Percentiles rank a stretch among this genome's conserved stretches.
These are phyloP conservation scores for Petrocephalus microphthalmus DNA, from an alignment of 2,113 vertebrate genomes.

Conservation along the genomic window DNA sequence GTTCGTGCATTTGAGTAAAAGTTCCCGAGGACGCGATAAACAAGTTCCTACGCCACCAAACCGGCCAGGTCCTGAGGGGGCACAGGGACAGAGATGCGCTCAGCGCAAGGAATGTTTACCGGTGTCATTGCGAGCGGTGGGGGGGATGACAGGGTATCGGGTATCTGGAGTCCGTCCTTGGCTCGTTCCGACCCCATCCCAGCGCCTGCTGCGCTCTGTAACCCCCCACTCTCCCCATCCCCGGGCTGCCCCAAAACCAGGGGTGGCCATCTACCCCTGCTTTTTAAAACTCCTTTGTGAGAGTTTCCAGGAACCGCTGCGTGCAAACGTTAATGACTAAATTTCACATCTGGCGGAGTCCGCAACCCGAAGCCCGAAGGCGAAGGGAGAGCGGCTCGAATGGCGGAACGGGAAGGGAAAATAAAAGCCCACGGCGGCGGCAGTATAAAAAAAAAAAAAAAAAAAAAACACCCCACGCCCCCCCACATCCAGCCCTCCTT, in stretches of 20 bases:
- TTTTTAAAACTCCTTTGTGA: background rate
- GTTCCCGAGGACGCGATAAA: constrained; percentile 2
- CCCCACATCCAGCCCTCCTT: constrained; percentile 33
- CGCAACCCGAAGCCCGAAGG: background rate
- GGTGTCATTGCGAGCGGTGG: constrained; percentile 34
- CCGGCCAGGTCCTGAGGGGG: background rate
- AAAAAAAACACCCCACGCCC: background rate
- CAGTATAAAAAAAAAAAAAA: background rate
- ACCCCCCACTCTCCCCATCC: background rate
- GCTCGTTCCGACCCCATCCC: constrained; percentile 1
- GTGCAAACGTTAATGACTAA: background rate
- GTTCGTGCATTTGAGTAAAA: constrained; percentile 7
- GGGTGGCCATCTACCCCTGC: background rate
- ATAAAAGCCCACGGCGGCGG: background rate
- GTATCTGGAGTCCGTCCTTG: constrained; percentile 25
- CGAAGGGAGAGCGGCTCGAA: background rate
- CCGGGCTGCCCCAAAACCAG: background rate
- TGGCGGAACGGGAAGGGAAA: background rate
- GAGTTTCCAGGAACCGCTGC: background rate
- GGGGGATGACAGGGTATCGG: constrained; percentile 25
- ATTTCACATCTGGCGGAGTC: background rate
- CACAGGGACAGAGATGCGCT: constrained; percentile 16
- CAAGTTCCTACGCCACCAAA: background rate
- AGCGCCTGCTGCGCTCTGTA: constrained; percentile 32
- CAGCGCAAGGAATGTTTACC: constrained; percentile 25